Evolutionary conservation across 2,113 vertebrate genomes (phyloP), one percentile per base, ranked within the genome.

Genomic region (Oxyura jamaicensis): DNA sequence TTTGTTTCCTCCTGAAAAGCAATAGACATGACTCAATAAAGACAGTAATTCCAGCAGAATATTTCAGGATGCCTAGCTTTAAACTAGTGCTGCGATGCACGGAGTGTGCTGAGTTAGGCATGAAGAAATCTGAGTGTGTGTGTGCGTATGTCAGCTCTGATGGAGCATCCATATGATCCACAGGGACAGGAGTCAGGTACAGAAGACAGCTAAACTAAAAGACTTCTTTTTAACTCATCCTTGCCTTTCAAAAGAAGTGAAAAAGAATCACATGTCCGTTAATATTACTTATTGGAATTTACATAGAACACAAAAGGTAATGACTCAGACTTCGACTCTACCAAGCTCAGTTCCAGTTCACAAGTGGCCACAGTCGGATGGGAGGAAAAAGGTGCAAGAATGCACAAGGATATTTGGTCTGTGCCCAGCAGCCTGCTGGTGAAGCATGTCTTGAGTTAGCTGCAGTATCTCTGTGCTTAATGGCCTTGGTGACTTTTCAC

Each of bases 91-190:
- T 59, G 65, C 62, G 31, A 20, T 25, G 23, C 50, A 20, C 26
- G 15, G 39, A 75, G 22, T 63, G 23, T 36, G 13, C 26, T 25
- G 39, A 75, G 22, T 63, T 53, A 48, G 21, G 14, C 11, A 39
- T 66, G 69, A 76, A 48, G 44, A 20, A 42, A 55, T 48, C 17
- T 60, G 31, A 3, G 3, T 2, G 7, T 14, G 9, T 5, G 1
- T 28, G 31, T 11, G 5, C 3, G 1, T 60, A 6, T 11, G 8
- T 72, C 39, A 29, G n/a, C 26, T 3, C 0, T 31, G 44, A 46
- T 55, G 50, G n/a, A 42, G 28, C 26, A 44, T 44, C 35, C 46
- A 21, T 56, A 42, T 36, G 52, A 23, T 53, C 44, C 8, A 31
- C 62, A 33, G 25, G 50, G 18, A 46, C 5, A 1, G 11, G 13